phyloP scores from a whole-genome alignment of 2,797 vertebrate genomes.

The Enteromius unitaeniatus region DNA sequence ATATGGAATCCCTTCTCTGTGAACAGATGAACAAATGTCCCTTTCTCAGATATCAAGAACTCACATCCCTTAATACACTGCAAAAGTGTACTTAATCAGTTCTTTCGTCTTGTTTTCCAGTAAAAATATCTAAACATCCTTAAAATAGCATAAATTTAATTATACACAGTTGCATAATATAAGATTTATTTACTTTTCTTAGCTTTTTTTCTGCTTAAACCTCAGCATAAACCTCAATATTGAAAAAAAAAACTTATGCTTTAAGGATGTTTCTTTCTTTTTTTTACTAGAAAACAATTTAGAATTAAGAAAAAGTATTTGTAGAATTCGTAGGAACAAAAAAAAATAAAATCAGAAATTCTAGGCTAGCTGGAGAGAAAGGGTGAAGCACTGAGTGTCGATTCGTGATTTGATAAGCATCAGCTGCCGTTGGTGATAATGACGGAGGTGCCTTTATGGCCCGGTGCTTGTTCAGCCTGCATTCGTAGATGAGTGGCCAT shows the following conservation, averaged over 20 bases:
- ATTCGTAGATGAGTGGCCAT: constrained; percentile 90
- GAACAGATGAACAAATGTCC: neutral
- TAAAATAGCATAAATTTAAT: neutral
- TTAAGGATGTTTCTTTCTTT: neutral
- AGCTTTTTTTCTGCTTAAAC: neutral
- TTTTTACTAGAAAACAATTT: neutral
- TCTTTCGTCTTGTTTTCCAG: neutral
- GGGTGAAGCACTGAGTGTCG: constrained; percentile 5
- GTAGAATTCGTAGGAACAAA: neutral
- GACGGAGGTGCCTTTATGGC: constrained; percentile 95
- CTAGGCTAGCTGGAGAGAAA: constrained; percentile 8
- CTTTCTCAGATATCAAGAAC: neutral
- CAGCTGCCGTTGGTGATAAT: constrained; percentile 98
- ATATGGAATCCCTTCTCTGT: neutral
- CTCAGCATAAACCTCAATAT: neutral
- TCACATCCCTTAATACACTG: neutral
- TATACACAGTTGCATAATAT: neutral
- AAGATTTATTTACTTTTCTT: neutral
- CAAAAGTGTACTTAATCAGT: neutral
- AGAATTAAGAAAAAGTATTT: neutral
- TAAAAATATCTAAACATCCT: neutral
- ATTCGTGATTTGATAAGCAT: constrained; percentile 68
- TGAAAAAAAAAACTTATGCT: neutral
- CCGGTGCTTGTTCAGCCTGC: constrained; percentile 86
- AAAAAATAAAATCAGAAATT: neutral